Evolutionary conservation across 2,797 vertebrate genomes (phyloP), one percentile per base, ranked within the genome.

Genomic region (Salarias fasciatus): DNA sequence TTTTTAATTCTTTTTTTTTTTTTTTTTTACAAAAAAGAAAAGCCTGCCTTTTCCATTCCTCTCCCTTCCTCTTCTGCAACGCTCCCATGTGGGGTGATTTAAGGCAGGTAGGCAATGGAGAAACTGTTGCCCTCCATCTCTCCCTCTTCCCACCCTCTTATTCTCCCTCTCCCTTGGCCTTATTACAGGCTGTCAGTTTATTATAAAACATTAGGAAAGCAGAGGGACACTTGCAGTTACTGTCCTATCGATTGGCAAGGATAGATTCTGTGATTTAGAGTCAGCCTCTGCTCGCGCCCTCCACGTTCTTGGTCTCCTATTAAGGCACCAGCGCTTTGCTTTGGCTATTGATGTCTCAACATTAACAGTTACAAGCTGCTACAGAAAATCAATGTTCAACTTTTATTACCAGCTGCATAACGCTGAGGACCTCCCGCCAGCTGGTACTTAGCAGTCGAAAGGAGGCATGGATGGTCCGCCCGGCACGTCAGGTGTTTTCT

Each of bases 271-370:
- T 96, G 96, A 98, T 97, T 97, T 96, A 96, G 91, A 92, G 92
- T 91, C 90, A 70, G 80, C 75, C 74, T 87, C 74, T 73, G 80
- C 92, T 92, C 73, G 76, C 85, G 86, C 90, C 92, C 91, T 93
- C 91, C 92, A 92, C 93, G 93, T 95, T 95, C 95, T 94, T 91
- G 84, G 91, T 89, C 95, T 94, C 92, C 94, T 85, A 88, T 96
- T 96, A 97, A 95, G 96, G 93, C 94, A 93, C 94, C 92, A 86
- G 94, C 91, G 94, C 95, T 97, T 96, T 96, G 94, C 95, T 97
- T 96, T 85, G 92, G 93, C 96, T 96, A 97, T 98, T 98, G 96
- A 98, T 97, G 96, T 96, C 96, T 97, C 95, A 96, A 96, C 95
- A 97, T 95, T 97, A 97, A 97, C 94, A 96, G 96, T 98, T 98